Percentiles rank a stretch among this genome's conserved stretches.
Conservation (phyloP, 2,797 vertebrate genomes). For the Pyrocephalus nanus region DNA sequence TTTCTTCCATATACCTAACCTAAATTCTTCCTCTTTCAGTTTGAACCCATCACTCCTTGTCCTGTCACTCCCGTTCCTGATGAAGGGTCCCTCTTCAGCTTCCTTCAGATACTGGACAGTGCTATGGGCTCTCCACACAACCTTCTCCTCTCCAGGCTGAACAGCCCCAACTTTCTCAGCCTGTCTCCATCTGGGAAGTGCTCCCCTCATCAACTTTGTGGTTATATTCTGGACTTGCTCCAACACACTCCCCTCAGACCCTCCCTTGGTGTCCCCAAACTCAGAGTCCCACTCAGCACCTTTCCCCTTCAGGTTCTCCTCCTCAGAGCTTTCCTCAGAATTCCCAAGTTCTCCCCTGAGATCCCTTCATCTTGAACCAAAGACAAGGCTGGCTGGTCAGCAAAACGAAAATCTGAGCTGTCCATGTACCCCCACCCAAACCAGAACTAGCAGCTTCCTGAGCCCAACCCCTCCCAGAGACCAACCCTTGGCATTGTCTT, state of each 20-base stretch:
- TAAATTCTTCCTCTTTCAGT: neutral
- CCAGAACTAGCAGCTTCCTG: neutral
- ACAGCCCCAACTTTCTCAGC: neutral
- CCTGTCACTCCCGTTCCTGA: neutral
- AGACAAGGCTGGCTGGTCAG: neutral
- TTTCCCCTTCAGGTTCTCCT: no score
- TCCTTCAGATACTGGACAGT: fast-evolving
- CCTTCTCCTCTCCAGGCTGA: neutral
- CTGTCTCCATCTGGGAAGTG: neutral
- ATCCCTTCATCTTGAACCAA: neutral
- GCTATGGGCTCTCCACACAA: fast-evolving
- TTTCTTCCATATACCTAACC: fast-evolving
- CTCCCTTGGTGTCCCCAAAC: neutral
- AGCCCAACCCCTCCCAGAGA: neutral
- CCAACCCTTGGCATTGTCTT: neutral
- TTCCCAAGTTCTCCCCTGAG: neutral
- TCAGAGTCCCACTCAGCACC: neutral
- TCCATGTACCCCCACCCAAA: neutral
- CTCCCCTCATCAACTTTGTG: fast-evolving
- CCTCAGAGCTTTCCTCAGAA: neutral
- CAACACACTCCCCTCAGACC: neutral
- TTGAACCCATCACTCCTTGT: neutral
- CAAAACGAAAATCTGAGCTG: neutral
- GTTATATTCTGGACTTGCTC: neutral
- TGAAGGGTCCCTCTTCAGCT: no score